These are phyloP conservation scores for Drosophila rubida DNA, from an alignment of 2,888 invertebrate genomes.

Conservation along the genomic window DNA sequence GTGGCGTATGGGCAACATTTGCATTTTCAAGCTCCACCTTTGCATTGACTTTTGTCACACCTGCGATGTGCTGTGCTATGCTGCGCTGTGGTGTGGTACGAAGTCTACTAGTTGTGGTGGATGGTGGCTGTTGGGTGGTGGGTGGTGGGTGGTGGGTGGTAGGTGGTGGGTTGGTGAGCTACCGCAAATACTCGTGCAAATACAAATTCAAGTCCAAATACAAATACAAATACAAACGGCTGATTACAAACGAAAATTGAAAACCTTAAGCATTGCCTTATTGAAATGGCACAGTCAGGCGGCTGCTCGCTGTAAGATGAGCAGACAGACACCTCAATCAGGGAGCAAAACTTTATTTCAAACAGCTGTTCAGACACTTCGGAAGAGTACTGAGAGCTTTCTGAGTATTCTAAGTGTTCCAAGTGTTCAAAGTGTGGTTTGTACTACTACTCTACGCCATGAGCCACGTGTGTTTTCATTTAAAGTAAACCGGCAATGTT, in stretches of 20 bases:
- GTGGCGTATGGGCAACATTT: constrained; percentile 76
- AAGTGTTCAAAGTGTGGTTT: constrained; percentile 9
- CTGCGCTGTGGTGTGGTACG: constrained; percentile 10
- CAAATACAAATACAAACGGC: constrained; percentile 46
- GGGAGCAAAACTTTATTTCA: constrained; percentile 64
- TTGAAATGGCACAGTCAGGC: constrained; percentile 58
- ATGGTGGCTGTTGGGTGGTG: background rate
- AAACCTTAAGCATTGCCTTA: constrained; percentile 75
- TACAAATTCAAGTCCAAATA: constrained; percentile 30
- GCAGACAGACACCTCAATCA: constrained; percentile 35
- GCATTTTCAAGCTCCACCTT: constrained; percentile 72
- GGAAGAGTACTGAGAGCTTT: constrained; percentile 24
- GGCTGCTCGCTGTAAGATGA: constrained; percentile 13
- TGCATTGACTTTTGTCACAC: constrained; percentile 75
- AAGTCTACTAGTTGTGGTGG: too few relatives aligned
- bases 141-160: constrained; percentile 8
- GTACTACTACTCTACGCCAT: constrained; percentile 16
- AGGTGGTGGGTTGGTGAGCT: constrained; percentile 7
- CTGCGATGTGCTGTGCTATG: constrained; percentile 43
- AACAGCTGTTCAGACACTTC: constrained; percentile 69
- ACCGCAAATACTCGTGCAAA: constrained; percentile 42
- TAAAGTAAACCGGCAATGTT: constrained; percentile 69
- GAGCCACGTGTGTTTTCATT: constrained; percentile 77
- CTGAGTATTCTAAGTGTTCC: constrained; percentile 19
- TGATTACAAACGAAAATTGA: constrained; percentile 79